Base-by-base conservation (phyloP, 2,888 invertebrate genomes). In the Silvanus unidentatus region DNA sequence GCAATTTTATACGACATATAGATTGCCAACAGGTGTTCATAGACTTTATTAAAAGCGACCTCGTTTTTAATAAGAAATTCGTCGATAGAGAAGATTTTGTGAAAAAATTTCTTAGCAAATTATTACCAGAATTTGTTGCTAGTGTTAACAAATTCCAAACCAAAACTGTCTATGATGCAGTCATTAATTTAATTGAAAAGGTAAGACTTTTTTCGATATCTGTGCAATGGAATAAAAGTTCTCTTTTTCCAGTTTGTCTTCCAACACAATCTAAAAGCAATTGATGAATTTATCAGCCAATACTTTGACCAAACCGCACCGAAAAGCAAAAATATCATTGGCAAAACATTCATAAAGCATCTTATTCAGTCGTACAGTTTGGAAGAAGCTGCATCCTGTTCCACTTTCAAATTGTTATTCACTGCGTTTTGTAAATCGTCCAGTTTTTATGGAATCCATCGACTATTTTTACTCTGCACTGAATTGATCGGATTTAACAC, bases 401-500 rank as follows among this genome's bases (percentile, higher is more conserved):
- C 46, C 30, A 38, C 49, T 30, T 64, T 52, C 47, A 65, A 62
- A 56, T 45, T 68, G 37, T 48, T 65, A 34, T 64, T 64, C 38
- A 45, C 62, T 45, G 56, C 65, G 36, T 63, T 63, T 53, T 52
- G 53, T 28, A 43, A 49, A 15, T 40, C 53, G 8, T 60, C 52
- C 44, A 55, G 50, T 42, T 52, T 63, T 44, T 58, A 55, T 45
- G 44, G 45, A 34, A 41, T 55, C 5, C 66, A 62, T 47, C 57
- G 62, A 52, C 61, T 62, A 49, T 54, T 63, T 11, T 40, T 65
- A 13, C 16, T 65, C 10, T 27, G 66, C 16, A 27, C 60, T 8
- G 55, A 66, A 47, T 41, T 57, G 10, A 46, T 64, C 29, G 65
- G 68, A 37, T 64, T 68, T 49, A 53, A 67, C 43, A 47, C 10